Evolutionary conservation across 92 coral and sea anemone genomes (phyloP).

Genomic region (Epizoanthus stellaris): DNA sequence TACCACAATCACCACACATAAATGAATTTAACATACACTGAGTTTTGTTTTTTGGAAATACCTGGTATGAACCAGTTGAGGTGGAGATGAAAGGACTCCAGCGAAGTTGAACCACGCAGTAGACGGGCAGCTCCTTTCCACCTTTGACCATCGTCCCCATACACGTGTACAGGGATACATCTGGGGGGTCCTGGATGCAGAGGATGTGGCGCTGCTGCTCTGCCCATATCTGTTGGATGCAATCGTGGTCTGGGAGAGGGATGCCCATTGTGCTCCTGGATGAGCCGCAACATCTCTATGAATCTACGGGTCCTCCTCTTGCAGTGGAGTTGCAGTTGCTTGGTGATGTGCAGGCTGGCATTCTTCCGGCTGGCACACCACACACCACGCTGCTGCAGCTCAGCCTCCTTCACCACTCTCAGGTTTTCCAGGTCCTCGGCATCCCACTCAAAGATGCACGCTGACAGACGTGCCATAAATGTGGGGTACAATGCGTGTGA

Average conservation of each 20-base stretch:
- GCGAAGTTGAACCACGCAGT: constrained; percentile 65
- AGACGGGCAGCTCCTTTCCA: constrained; percentile 45
- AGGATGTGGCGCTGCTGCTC: constrained; percentile 46
- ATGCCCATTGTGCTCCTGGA: constrained; percentile 52
- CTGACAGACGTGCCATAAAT: constrained; percentile 54
- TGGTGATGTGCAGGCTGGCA: not conserved
- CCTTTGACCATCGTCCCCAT: constrained; percentile 25
- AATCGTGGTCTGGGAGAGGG: constrained; percentile 32
- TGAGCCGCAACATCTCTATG: not conserved
- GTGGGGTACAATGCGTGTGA: constrained; percentile 55
- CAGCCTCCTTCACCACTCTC: constrained; percentile 37
- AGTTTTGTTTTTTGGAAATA: too few relatives aligned
- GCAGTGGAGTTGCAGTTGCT: constrained; percentile 30
- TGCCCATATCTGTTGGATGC: constrained; percentile 23
- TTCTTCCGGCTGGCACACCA: not conserved
- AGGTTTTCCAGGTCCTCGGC: constrained; percentile 13
- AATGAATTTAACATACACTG: too few relatives aligned
- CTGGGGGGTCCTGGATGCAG: constrained; percentile 50
- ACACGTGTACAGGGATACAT: constrained; percentile 17
- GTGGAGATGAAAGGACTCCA: constrained; percentile 74
- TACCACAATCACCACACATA: too few relatives aligned
- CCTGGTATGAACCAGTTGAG: constrained; percentile 66
- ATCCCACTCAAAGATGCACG: constrained; percentile 56
- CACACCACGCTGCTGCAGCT: constrained; percentile 40
- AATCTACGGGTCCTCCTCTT: constrained; percentile 34